Conservation (phyloP, 2,888 invertebrate genomes). For the Ptilodon capucinus region DNA sequence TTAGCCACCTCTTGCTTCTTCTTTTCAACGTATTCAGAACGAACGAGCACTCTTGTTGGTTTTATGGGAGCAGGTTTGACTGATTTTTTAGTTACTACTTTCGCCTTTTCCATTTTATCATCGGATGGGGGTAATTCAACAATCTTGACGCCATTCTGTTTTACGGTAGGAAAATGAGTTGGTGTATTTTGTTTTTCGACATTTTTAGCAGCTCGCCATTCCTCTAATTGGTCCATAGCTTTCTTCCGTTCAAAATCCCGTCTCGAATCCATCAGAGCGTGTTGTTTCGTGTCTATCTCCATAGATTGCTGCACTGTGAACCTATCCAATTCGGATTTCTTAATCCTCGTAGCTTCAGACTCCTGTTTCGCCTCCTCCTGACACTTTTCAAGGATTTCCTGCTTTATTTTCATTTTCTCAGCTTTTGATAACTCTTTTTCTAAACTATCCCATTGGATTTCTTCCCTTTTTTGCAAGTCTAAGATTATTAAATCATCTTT, state of each 20-base stretch:
- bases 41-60: conserved; percentile 45
- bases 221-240: conserved; percentile 86
- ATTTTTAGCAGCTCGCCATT: conserved; percentile 72
- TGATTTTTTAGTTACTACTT: conserved; percentile 6
- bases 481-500: conserved; percentile 84
- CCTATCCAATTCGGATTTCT: conserved; percentile 80
- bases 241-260: conserved; percentile 83
- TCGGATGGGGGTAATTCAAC: conserved; percentile 45
- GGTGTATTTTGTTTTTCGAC: conserved; percentile 19
- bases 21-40: conserved; percentile 62
- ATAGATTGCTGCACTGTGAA: conserved; percentile 75
- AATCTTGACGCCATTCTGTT: conserved; percentile 40
- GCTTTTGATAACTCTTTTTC: conserved; percentile 80
- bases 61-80: conserved; percentile 13
- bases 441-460: conserved; percentile 81
- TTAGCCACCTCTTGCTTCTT: conserved; percentile 60
- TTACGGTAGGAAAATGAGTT: conserved; percentile 13
- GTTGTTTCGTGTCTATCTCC: conserved; percentile 75
- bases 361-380: conserved; percentile 81
- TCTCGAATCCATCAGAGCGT: conserved; percentile 84
- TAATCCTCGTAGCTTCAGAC: conserved; percentile 75
- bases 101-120: conserved; percentile 27
- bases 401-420: conserved; percentile 81
- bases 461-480: conserved; percentile 84
- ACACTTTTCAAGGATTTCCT: conserved; percentile 80